Conservation (phyloP, 2,888 invertebrate species). For the Brachycybe producta region DNA sequence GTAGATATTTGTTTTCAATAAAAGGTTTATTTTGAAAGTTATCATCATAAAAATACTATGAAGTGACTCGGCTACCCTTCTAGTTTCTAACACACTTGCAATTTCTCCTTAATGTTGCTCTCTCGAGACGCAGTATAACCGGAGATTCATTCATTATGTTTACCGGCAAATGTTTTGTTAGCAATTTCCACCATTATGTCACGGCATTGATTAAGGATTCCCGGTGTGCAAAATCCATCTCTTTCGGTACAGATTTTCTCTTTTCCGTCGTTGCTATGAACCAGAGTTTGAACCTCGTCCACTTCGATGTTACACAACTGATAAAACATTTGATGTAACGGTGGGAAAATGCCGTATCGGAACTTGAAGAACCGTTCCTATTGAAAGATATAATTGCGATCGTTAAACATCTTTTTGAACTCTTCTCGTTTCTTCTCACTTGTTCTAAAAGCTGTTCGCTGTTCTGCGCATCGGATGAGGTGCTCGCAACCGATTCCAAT, state of each 20-base stretch:
- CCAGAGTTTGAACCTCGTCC: slow-evolving; percentile 8
- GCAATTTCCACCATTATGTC: not conserved
- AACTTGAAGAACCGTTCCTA: too few species aligned
- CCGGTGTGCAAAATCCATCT: slow-evolving; percentile 4
- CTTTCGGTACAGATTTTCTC: slow-evolving; percentile 1
- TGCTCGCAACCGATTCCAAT: too few species aligned
- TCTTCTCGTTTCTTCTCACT: not conserved
- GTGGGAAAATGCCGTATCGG: not conserved
- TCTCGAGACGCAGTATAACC: too few species aligned
- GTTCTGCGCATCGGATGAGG: too few species aligned
- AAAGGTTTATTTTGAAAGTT: too few species aligned
- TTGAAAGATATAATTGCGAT: not conserved
- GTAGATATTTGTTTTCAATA: too few species aligned
- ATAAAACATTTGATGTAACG: slow-evolving; percentile 5
- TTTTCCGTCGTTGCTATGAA: slow-evolving; percentile 7
- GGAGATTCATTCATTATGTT: too few species aligned
- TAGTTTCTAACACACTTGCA: too few species aligned
- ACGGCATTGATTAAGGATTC: not conserved
- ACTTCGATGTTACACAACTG: slow-evolving; percentile 11
- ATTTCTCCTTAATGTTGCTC: too few species aligned
- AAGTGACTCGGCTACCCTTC: too few species aligned
- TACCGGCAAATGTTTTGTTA: not conserved
- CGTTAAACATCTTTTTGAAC: not conserved
- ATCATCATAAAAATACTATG: too few species aligned
- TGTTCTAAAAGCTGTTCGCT: too few species aligned